phyloP scores from a whole-genome alignment of 2,797 vertebrate genomes.

The Heliangelus exortis region DNA sequence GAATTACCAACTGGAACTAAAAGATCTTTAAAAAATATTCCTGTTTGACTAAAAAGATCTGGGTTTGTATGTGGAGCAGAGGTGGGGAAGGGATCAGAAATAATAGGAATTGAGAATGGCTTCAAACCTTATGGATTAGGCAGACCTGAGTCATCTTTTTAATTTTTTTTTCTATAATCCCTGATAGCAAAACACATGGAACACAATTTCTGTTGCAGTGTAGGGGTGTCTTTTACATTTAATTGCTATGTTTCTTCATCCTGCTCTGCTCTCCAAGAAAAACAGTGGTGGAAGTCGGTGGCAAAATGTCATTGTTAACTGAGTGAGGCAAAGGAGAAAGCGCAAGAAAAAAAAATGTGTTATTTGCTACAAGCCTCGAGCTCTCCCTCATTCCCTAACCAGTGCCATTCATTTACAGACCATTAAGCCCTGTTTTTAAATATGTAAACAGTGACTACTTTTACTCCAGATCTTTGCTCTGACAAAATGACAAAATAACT shows the following conservation, averaged over 20 bases:
- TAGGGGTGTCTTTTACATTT: neutral
- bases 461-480: neutral
- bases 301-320: neutral
- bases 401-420: neutral
- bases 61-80: neutral
- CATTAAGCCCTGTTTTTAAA: neutral
- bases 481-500: neutral
- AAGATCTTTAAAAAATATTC: neutral
- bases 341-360: neutral
- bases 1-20: neutral
- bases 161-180: neutral
- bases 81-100: neutral
- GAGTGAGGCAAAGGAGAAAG: constrained; percentile 23
- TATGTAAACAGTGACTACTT: neutral
- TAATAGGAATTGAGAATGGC: neutral
- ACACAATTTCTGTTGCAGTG: neutral
- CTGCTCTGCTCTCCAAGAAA: constrained; percentile 21
- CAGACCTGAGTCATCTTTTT: neutral
- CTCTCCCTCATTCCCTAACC: neutral
- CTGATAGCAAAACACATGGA: neutral
- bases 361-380: neutral
- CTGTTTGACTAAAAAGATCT: neutral
- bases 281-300: neutral
- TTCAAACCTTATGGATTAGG: neutral
- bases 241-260: constrained; percentile 16